Percentiles rank a stretch among this genome's conserved stretches.
phyloP scores from a whole-genome alignment of 2,113 vertebrate genomes.

The Grus americana region DNA sequence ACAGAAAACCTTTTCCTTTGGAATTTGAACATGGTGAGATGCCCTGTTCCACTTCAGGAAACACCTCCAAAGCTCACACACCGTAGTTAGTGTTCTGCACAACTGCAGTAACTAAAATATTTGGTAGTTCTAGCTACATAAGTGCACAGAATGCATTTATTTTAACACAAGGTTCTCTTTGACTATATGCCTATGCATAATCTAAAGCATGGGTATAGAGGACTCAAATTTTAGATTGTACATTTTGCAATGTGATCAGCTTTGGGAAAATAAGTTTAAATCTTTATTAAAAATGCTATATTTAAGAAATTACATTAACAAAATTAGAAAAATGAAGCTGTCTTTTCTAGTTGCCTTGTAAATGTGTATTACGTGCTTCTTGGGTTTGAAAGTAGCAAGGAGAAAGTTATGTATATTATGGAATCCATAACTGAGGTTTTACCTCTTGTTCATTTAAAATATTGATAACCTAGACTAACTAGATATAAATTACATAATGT shows the following conservation, averaged over 20 bases:
- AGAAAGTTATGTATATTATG: not conserved
- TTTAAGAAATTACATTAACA: not conserved
- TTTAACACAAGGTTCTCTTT: not conserved
- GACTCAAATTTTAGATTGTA: not conserved
- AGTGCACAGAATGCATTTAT: not conserved
- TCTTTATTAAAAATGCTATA: not conserved
- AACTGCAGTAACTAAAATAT: not conserved
- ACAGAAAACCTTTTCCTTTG: not conserved
- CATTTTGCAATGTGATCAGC: not conserved
- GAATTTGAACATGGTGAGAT: not conserved
- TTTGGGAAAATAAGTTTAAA: not conserved
- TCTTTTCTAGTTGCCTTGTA: not conserved
- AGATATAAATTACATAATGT: not conserved
- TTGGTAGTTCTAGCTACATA: not conserved
- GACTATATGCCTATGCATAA: not conserved
- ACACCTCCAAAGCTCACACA: not conserved
- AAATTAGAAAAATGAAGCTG: not conserved
- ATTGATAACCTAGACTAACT: not conserved
- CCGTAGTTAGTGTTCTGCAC: not conserved
- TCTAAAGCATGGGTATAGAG: not conserved
- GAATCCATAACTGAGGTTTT: not conserved
- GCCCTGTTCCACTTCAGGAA: not conserved
- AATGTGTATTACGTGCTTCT: not conserved
- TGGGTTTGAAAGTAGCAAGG: not conserved
- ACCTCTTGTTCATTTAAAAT: not conserved